Conservation (phyloP, 2,113 vertebrate species). For the Vombatus ursinus region DNA sequence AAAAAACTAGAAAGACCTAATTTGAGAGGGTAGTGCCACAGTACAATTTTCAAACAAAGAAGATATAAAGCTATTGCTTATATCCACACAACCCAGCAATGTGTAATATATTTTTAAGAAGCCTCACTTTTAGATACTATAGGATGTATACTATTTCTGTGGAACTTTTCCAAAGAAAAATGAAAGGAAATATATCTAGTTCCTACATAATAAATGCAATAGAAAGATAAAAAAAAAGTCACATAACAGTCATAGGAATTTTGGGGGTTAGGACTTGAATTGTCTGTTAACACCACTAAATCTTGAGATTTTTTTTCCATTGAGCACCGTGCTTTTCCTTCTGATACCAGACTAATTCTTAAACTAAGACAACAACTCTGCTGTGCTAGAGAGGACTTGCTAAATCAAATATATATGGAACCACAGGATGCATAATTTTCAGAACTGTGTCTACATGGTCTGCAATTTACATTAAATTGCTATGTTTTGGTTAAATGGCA, state of each 20-base stretch:
- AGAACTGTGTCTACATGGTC: conserved; percentile 83
- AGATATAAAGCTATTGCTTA: neutral
- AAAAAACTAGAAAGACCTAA: conserved; percentile 22
- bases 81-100: neutral
- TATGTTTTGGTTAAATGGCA: conserved; percentile 89
- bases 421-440: conserved; percentile 86
- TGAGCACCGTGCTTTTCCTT: conserved; percentile 67
- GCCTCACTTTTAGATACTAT: neutral
- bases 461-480: conserved; percentile 93
- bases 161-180: neutral
- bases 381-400: conserved; percentile 74
- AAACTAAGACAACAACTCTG: conserved; percentile 59
- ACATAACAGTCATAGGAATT: conserved; percentile 52
- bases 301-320: conserved; percentile 64
- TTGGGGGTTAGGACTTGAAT: conserved; percentile 49
- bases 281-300: conserved; percentile 54
- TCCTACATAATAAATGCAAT: neutral
- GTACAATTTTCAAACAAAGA: neutral
- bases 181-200: neutral
- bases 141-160: neutral
- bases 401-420: conserved; percentile 85
- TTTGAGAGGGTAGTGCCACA: neutral
- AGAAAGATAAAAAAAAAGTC: neutral
- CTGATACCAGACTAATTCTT: conserved; percentile 65
- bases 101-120: neutral